Evolutionary conservation across 2,113 vertebrate species (phyloP), one percentile per base, ranked within the genome.

Genomic region (Sitta europaea): DNA sequence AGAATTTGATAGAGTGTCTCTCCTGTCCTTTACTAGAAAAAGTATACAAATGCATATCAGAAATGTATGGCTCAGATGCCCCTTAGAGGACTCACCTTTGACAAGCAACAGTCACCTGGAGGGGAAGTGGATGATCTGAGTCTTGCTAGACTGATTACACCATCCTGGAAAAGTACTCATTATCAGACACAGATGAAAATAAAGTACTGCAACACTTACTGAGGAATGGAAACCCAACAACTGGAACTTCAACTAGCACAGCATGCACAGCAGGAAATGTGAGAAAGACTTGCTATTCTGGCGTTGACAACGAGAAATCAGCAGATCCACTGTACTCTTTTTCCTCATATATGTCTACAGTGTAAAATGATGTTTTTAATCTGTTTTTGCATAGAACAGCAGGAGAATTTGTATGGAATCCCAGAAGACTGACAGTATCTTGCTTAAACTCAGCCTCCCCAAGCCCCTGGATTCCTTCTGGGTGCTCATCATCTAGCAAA

Each of bases 51-150:
- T 10, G 11, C 7, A 0, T 7, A 55, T 22, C 33, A 63, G 59
- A 81, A 85, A 91, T 0, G 0, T 1, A 3, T 20, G 47, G 42
- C 27, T 47, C 27, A 79, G 53, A 43, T 33, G 23, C 11, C 23
- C 20, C 40, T 65, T 16, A 5, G 12, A 92, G 18, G 24, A 61
- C 48, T 61, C 54, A 66, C 17, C 58, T 90, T 42, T 47, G 58
- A 78, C 31, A 72, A 92, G 40, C 14, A 75, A 40, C 12, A 70
- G 23, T 12, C 33, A 63, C 11, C 48, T 15, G 8, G 14, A 35
- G 13, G 8, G 6, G 8, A 40, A 36, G 38, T 29, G 8, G 27
- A 45, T 12, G 17, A 54, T 23, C 40, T 0, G 0, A 72, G 15
- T 35, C 70, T 40, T 61, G 45, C 78, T n/a, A 75, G 35, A 29